Base-by-base conservation (phyloP, 2,113 vertebrate genomes). In the Epinephelus lanceolatus region DNA sequence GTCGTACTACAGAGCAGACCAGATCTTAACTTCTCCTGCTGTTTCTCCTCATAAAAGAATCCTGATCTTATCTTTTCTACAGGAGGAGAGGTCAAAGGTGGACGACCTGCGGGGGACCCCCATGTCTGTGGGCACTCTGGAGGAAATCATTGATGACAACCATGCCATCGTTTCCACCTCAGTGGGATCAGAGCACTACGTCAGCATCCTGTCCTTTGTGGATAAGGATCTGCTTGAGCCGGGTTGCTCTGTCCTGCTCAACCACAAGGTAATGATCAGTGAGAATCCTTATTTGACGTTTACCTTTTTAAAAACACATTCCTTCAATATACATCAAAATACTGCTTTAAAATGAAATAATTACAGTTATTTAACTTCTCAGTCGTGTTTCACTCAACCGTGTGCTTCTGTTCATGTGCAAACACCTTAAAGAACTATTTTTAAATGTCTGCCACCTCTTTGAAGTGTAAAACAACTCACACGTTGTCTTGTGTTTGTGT, bases 121-220 rank as follows among this genome's bases (percentile, higher is more conserved):
- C 0, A 99, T 99, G 98, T 99, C 98, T 0, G 98, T 99, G 15
- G 98, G 98, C 52, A 99, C 97, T 19, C 90, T 99, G 85, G 98
- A 99, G 90, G 98, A 99, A 93, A 99, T 99, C 83, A 99, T 99
- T 18, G 98, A 99, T 70, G 98, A 99, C 94, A 99, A 99, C 94
- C 98, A 99, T 0, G 98, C 98, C 78, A 99, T 99, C 0, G 98
- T 99, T 59, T 99, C 98, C 68, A 99, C 98, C 0, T 99, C 98
- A 0, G 98, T 99, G 87, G 98, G 98, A 5, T 99, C 98, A 0
- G 98, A 99, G 70, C 98, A 99, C 91, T 99, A 99, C 0, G 98
- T 99, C 94, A 99, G 98, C 85, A 99, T 99, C 86, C 94, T 99
- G 45, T 99, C 98, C 2, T 99, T 99, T 74, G 98, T 99, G 77